Evolutionary conservation across 2,113 vertebrate genomes (phyloP).

Genomic region (Rhagologus leucostigma): DNA sequence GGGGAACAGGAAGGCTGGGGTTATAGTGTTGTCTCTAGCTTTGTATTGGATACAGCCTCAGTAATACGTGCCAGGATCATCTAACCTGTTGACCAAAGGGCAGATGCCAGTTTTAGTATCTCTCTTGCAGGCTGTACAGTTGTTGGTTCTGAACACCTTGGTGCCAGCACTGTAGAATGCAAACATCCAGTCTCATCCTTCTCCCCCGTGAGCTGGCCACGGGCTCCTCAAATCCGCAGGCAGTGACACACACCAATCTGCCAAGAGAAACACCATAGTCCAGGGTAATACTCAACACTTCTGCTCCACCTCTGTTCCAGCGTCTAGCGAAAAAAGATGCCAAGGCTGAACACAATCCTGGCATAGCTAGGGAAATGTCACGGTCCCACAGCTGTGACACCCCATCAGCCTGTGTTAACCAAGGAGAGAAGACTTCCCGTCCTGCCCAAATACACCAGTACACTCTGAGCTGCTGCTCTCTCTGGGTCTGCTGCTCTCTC

Average conservation of each 20-base stretch:
- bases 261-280: neutral
- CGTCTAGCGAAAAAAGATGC: neutral
- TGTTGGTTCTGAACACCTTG: neutral
- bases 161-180: neutral
- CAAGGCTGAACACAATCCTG: neutral
- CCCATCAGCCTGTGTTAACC: neutral
- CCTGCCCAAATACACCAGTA: neutral
- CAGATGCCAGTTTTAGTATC: neutral
- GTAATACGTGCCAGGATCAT: neutral
- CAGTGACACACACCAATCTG: neutral
- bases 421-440: neutral
- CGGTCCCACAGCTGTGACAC: neutral
- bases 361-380: neutral
- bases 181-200: neutral
- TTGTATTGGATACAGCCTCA: neutral
- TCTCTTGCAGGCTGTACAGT: neutral
- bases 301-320: neutral
- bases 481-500: neutral
- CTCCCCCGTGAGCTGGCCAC: neutral
- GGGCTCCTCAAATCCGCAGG: accelerated
- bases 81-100: neutral
- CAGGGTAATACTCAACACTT: neutral
- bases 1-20: neutral
- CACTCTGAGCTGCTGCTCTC: neutral
- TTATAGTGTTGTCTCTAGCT: neutral